Percentiles rank a stretch among this genome's conserved stretches.
Conservation (phyloP, 1,140 invertebrate species). For the Macrocentrus cingulum region DNA sequence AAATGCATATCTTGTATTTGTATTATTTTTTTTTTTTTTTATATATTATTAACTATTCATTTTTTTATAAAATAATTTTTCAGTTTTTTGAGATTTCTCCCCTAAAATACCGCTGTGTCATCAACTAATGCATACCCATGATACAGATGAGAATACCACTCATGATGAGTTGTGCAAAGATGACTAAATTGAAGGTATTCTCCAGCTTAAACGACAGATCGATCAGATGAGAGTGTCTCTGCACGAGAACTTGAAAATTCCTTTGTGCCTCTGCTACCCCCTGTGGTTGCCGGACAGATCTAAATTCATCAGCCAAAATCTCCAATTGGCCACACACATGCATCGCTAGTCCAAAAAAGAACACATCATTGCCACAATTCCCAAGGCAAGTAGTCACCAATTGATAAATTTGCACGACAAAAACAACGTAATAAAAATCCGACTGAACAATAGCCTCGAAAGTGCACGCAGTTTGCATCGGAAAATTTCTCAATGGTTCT, state of each 20-base stretch:
- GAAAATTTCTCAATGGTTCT: slow-evolving; percentile 25
- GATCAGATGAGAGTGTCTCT: slow-evolving; percentile 27
- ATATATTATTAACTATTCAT: too few species aligned
- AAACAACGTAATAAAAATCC: slow-evolving; percentile 24
- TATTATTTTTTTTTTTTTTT: too few species aligned
- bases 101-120: too few species aligned
- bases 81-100: too few species aligned
- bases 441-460: slow-evolving; percentile 17
- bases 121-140: slow-evolving; percentile 26
- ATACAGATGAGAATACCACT: slow-evolving; percentile 30
- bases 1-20: not conserved
- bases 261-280: not conserved
- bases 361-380: slow-evolving; percentile 33
- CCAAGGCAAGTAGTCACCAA: slow-evolving; percentile 27
- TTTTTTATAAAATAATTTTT: too few species aligned
- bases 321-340: slow-evolving; percentile 34
- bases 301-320: slow-evolving; percentile 25
- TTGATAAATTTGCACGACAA: slow-evolving; percentile 30
- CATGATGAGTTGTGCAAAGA: slow-evolving; percentile 27
- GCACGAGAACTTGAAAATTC: slow-evolving; percentile 9
- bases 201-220: slow-evolving; percentile 26
- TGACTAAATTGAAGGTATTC: slow-evolving; percentile 28
- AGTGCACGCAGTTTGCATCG: slow-evolving; percentile 28
- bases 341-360: slow-evolving; percentile 33
- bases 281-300: not conserved